Evolutionary conservation across 2,797 vertebrate species (phyloP).

Genomic region (Carduelis carduelis): DNA sequence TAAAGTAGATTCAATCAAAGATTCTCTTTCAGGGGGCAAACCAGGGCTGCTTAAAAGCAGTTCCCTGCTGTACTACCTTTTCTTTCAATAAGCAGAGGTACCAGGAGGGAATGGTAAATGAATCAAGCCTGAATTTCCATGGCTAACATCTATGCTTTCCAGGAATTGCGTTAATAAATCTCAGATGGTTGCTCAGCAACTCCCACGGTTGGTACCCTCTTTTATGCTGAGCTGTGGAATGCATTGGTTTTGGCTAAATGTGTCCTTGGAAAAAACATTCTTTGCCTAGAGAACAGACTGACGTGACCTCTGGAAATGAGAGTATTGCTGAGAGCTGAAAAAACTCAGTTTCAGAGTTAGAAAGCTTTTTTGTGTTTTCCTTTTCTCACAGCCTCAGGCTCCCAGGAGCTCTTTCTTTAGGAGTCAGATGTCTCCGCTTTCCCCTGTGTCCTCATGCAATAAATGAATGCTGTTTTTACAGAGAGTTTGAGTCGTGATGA

Average conservation of each 20-base stretch:
- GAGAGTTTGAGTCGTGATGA: background rate
- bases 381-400: background rate
- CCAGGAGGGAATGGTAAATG: background rate
- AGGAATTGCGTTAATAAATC: background rate
- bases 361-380: background rate
- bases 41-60: background rate
- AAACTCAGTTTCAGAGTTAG: background rate
- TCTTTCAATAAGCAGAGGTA: background rate
- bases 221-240: background rate
- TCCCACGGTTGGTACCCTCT: background rate
- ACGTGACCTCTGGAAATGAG: background rate
- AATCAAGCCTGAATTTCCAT: background rate
- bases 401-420: background rate
- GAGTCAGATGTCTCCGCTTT: background rate
- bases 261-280: background rate
- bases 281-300: background rate
- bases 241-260: background rate
- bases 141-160: background rate
- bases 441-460: background rate
- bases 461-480: background rate
- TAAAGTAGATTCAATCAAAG: background rate
- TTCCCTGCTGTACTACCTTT: background rate
- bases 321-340: background rate
- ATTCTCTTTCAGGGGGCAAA: background rate
- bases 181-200: slow-evolving; percentile 18